These are phyloP conservation scores for Turdus rufiventris DNA, from an alignment of 2,113 vertebrate genomes.

Conservation along the genomic window DNA sequence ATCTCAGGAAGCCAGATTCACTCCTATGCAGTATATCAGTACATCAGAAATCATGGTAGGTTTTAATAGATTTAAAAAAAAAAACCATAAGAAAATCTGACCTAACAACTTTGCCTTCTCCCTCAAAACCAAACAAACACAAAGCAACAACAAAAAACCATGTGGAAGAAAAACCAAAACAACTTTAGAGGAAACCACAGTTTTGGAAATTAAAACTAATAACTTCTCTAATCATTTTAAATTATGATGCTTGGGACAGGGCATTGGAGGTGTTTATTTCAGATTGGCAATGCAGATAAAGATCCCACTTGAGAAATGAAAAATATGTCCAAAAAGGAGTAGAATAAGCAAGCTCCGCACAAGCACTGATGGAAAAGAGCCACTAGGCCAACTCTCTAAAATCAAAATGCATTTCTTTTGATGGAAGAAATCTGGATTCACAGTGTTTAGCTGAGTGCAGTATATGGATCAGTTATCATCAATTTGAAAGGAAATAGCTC, in stretches of 20 bases:
- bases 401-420: neutral
- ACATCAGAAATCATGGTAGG: neutral
- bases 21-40: neutral
- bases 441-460: neutral
- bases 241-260: neutral
- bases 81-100: neutral
- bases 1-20: conserved; percentile 31
- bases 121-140: neutral
- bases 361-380: neutral
- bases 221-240: neutral
- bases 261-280: neutral
- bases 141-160: neutral
- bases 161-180: neutral
- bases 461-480: neutral
- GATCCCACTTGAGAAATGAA: neutral
- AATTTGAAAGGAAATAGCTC: neutral
- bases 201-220: neutral
- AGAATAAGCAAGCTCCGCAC: neutral
- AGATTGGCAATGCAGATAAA: neutral
- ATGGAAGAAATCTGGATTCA: neutral
- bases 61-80: neutral
- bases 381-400: neutral
- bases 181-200: neutral
- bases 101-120: neutral
- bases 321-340: neutral